A percentile compares a stretch with the other conserved stretches of the same genome.
Evolutionary conservation across 2,888 invertebrate species (phyloP).

Genomic region (Vesta saturnalis): DNA sequence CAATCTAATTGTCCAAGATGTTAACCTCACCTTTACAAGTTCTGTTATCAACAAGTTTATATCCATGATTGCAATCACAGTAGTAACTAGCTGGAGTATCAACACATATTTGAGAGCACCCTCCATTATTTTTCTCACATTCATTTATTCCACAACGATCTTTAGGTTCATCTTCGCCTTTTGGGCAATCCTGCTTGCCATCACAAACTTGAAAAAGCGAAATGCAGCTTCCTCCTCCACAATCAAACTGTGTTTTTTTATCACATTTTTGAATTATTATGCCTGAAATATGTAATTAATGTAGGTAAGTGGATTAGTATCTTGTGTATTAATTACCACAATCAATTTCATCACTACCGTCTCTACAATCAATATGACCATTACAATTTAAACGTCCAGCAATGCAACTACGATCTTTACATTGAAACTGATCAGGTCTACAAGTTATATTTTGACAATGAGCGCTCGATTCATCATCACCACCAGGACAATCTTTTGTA

Average conservation of each 20-base stretch:
- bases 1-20: too few species aligned
- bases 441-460: slow-evolving; percentile 81
- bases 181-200: slow-evolving; percentile 85
- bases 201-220: slow-evolving; percentile 83
- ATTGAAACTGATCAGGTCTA: slow-evolving; percentile 87
- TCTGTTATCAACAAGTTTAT: slow-evolving; percentile 77
- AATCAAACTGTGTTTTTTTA: slow-evolving; percentile 82
- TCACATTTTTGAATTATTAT: slow-evolving; percentile 73
- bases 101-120: slow-evolving; percentile 87
- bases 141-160: slow-evolving; percentile 83
- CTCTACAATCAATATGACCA: slow-evolving; percentile 81
- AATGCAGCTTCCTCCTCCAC: slow-evolving; percentile 87
- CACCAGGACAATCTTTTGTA: slow-evolving; percentile 83
- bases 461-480: slow-evolving; percentile 78
- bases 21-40: slow-evolving; percentile 91
- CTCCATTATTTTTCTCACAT: slow-evolving; percentile 82
- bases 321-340: slow-evolving; percentile 70
- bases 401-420: slow-evolving; percentile 82
- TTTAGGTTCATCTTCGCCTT: slow-evolving; percentile 87
- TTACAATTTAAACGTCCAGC: slow-evolving; percentile 85
- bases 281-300: slow-evolving; percentile 52
- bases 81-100: slow-evolving; percentile 81
- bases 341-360: slow-evolving; percentile 86
- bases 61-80: slow-evolving; percentile 86
- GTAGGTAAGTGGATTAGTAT: background rate